Base-by-base conservation (phyloP, 1,140 invertebrate species). In the Phymorhynchus buccinoides region DNA sequence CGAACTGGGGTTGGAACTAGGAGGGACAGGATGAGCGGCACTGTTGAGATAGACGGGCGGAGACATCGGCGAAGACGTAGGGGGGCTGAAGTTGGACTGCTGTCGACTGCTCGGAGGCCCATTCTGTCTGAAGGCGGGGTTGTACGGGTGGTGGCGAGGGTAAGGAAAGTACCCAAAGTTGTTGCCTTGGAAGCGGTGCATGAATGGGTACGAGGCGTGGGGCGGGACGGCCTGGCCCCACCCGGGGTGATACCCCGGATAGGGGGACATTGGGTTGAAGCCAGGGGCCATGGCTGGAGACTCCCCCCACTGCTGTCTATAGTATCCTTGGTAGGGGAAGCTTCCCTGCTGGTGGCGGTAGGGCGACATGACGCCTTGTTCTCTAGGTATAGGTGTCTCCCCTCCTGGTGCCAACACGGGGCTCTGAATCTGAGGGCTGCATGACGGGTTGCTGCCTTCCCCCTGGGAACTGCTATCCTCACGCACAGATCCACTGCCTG, bases 71-170 rank as follows among this genome's bases (percentile, higher is more conserved):
- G 78, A 39, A 30, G 62, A n/a, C 1, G 68, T n/a, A 2, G 80
- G 80, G 16, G 66, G 66, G 32, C 80, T 75, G 62, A 48, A 86
- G 80, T n/a, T 73, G n/a, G 84, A 48, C n/a, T 66, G 78, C 9
- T 37, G 30, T 62, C 48, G 9, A 44, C 48, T 78, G 48, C 32
- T 52, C 22, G 41, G 62, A 3, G 41, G 3, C 9, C 77, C 44
- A 35, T 41, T 35, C 77, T 79, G 77, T 22, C 77, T 35, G 42
- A 52, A 35, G 18, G 44, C 6, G 14, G 77, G 42, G 42, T 14
- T 79, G 77, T 52, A 79, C 4, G 77, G 77, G 41, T 79, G 37
- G 42, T 41, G 77, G 7, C 66, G 81, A 14, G 81, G 39, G 39
- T 71, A 71, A 30, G 56, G 39, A n/a, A 71, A 83, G 81, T 83